phyloP scores from a whole-genome alignment of 2,888 invertebrate genomes.

The Synergus laeviventris region DNA sequence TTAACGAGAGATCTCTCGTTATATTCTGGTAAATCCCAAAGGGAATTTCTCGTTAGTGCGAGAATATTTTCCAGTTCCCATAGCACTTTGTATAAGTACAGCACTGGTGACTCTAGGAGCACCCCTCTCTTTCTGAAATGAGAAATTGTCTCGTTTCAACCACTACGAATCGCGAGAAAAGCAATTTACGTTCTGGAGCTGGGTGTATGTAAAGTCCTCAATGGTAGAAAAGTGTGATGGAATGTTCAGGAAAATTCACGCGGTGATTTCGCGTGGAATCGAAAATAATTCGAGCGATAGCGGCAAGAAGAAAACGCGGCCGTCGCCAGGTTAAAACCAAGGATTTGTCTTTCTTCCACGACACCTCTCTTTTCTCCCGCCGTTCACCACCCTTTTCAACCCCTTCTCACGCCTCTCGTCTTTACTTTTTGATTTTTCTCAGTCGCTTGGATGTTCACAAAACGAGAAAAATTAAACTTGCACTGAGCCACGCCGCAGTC shows the following conservation, averaged over 20 bases:
- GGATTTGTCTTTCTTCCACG: slow-evolving; percentile 35
- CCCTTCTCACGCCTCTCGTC: background rate
- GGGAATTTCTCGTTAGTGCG: slow-evolving; percentile 10
- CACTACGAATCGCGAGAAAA: slow-evolving; percentile 40
- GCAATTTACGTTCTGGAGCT: slow-evolving; percentile 33
- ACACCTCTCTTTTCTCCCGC: slow-evolving; percentile 32
- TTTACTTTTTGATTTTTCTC: slow-evolving; percentile 29
- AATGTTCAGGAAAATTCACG: slow-evolving; percentile 23
- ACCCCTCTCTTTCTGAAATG: slow-evolving; percentile 53
- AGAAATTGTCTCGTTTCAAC: slow-evolving; percentile 54
- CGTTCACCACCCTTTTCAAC: background rate
- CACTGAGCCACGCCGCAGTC: slow-evolving; percentile 35
- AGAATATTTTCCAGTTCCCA: slow-evolving; percentile 37
- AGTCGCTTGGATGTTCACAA: slow-evolving; percentile 16
- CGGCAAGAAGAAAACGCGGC: slow-evolving; percentile 4
- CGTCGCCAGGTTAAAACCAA: slow-evolving; percentile 35
- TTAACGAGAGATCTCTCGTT: background rate
- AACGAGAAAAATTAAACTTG: slow-evolving; percentile 33
- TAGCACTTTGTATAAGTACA: background rate
- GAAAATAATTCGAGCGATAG: slow-evolving; percentile 33
- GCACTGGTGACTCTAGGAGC: background rate
- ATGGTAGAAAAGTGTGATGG: slow-evolving; percentile 14
- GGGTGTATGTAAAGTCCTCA: slow-evolving; percentile 36
- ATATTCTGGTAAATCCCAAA: background rate
- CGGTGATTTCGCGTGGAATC: slow-evolving; percentile 26